Conservation (phyloP, 2,888 invertebrate genomes). For the Stenoptilia bipunctidactyla region DNA sequence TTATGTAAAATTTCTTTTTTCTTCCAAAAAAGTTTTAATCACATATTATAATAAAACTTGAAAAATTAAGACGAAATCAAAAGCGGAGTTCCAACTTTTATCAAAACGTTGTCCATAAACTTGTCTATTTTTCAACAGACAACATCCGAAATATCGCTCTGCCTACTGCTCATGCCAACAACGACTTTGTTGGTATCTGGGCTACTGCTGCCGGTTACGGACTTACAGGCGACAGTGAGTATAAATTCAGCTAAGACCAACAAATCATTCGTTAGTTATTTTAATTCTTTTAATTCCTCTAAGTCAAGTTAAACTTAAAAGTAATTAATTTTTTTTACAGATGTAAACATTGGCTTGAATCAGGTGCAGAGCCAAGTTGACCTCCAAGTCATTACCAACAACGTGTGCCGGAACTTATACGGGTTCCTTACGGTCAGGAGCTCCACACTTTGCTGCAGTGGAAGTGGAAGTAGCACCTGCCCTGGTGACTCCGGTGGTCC, state of each 20-base stretch:
- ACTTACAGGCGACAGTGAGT: conserved; percentile 11
- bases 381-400: conserved; percentile 43
- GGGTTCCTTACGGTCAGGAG: conserved; percentile 20
- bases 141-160: too few relatives aligned
- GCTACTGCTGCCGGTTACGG: conserved; percentile 16
- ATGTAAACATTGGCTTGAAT: conserved; percentile 15
- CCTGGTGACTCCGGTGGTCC: conserved; percentile 19
- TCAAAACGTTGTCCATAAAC: too few relatives aligned
- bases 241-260: too few relatives aligned
- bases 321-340: conserved; percentile 21
- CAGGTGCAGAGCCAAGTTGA: conserved; percentile 50
- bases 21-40: neutral
- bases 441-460: conserved; percentile 37
- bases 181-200: conserved; percentile 11
- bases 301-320: too few relatives aligned
- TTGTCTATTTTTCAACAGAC: too few relatives aligned
- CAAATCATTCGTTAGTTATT: neutral
- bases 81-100: too few relatives aligned
- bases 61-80: too few relatives aligned
- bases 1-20: neutral
- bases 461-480: conserved; percentile 36
- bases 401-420: conserved; percentile 28
- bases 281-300: too few relatives aligned
- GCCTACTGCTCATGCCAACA: conserved; percentile 1
- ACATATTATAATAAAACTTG: too few relatives aligned